Conservation (phyloP, 1,140 invertebrate genomes). For the Mycetomoellerius zeteki region DNA sequence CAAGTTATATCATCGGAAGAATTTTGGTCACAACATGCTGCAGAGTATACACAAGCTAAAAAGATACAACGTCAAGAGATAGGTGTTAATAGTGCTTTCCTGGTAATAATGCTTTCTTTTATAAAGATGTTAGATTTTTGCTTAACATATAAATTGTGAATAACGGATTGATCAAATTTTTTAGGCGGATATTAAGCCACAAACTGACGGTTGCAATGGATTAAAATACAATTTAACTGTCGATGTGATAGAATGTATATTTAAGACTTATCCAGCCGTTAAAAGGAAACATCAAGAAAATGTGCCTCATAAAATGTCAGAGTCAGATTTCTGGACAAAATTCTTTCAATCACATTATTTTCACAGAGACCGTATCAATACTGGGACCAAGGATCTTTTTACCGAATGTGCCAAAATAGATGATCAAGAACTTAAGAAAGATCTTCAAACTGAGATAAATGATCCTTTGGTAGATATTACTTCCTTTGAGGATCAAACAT, state of each 20-base stretch:
- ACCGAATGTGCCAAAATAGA: slow-evolving; percentile 98
- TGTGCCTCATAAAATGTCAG: slow-evolving; percentile 97
- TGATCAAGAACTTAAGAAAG: slow-evolving; percentile 94
- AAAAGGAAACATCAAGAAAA: slow-evolving; percentile 98
- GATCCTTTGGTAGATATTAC: slow-evolving; percentile 94
- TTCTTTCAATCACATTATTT: slow-evolving; percentile 99
- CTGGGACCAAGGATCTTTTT: slow-evolving; percentile 97
- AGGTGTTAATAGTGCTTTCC: slow-evolving; percentile 88
- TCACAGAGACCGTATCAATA: slow-evolving; percentile 97
- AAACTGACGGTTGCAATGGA: slow-evolving; percentile 98
- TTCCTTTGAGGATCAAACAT: slow-evolving; percentile 91
- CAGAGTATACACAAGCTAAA: slow-evolving; percentile 92
- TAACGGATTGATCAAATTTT: slow-evolving; percentile 66
- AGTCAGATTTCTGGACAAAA: slow-evolving; percentile 99
- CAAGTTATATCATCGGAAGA: slow-evolving; percentile 98
- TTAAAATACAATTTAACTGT: slow-evolving; percentile 98
- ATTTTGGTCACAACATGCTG: slow-evolving; percentile 97
- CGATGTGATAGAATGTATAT: slow-evolving; percentile 99
- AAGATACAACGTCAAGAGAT: slow-evolving; percentile 93
- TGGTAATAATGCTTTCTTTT: slow-evolving; percentile 75
- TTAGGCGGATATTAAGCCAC: slow-evolving; percentile 97
- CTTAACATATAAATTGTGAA: slow-evolving; percentile 25
- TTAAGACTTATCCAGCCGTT: slow-evolving; percentile 99
- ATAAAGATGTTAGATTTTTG: slow-evolving; percentile 18
- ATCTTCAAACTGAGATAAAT: slow-evolving; percentile 92